Base-by-base conservation (phyloP, 2,888 invertebrate species). In the Catocala fraxini region DNA sequence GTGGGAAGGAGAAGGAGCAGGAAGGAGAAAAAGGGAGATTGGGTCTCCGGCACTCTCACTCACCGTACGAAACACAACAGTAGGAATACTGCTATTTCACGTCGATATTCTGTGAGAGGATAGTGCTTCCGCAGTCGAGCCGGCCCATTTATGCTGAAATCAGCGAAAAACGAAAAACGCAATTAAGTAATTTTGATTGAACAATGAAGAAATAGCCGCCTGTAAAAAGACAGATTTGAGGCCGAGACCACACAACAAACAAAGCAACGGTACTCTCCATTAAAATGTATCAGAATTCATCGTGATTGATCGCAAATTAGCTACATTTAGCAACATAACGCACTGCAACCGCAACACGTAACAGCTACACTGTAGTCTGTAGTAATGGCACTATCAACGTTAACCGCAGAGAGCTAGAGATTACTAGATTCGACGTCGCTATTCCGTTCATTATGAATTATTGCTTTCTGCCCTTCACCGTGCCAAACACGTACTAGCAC, bases 391-490 rank as follows among this genome's bases (percentile, higher is more conserved):
- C 59, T 68, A 79, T 73, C 72, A 68, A 47, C 58, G 51, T 47
- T 56, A 63, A 79, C 83, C 83, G 63, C 84, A 82, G 68, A 59
- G 54, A 56, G 25, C 42, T 43, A 51, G 11, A 71, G 59, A 81
- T 80, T 76, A 78, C 70, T 59, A 63, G 73, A 74, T 68, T 71
- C 71, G 64, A 75, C 65, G 67, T 69, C 68, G 65, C 70, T 59
- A 68, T 75, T 70, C 71, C 65, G 74, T 77, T 81, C 62, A 63
- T 68, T 82, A 73, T 71, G 67, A 75, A 71, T 79, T 82, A 75
- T 72, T 77, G 77, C 72, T 82, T 76, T 77, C 70, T 73, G 82
- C 75, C 70, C 68, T 74, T 68, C 64, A 70, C 66, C 58, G 57
- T 63, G 35, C 63, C 35, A 74, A 75, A 75, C 65, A 67, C 68